A percentile compares a stretch with the other conserved stretches of the same genome.
These are phyloP conservation scores for Teinopalpus imperialis DNA, from an alignment of 2,888 invertebrate genomes.

Conservation along the genomic window DNA sequence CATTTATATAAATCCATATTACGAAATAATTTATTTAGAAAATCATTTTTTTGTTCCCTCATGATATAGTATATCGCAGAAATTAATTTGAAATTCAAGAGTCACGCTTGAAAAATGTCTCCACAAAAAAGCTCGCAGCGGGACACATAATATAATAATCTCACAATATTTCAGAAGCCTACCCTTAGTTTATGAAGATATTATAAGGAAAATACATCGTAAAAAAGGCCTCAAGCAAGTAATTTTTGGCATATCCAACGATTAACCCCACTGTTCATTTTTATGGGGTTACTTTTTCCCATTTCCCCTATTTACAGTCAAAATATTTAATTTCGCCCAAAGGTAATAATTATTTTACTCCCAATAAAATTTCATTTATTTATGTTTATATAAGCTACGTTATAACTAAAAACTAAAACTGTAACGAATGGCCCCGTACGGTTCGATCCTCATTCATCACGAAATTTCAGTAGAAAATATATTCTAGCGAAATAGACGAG, in stretches of 20 bases:
- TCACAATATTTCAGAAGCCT: conserved; percentile 28
- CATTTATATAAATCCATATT: too few relatives aligned
- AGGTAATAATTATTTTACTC: not conserved
- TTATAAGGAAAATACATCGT: conserved; percentile 32
- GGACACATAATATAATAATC: conserved; percentile 27
- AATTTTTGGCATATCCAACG: conserved; percentile 33
- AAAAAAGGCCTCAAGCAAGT: conserved; percentile 35
- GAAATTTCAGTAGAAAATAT: too few relatives aligned
- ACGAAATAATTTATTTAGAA: not conserved
- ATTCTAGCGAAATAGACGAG: too few relatives aligned
- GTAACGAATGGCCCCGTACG: too few relatives aligned
- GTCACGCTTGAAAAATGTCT: conserved; percentile 6
- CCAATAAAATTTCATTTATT: too few relatives aligned
- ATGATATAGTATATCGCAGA: not conserved
- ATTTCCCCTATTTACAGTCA: conserved; percentile 11
- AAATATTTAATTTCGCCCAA: conserved; percentile 1
- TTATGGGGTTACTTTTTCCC: conserved; percentile 32
- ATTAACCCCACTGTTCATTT: conserved; percentile 40
- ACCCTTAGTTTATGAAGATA: conserved; percentile 29
- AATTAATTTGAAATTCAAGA: conserved; percentile 18
- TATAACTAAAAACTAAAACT: too few relatives aligned
- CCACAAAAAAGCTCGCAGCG: conserved; percentile 7
- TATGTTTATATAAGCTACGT: too few relatives aligned
- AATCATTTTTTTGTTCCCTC: not conserved
- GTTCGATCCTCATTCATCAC: too few relatives aligned